Base-by-base conservation (phyloP, 1,140 invertebrate species). In the Drosophila pallidifrons region DNA sequence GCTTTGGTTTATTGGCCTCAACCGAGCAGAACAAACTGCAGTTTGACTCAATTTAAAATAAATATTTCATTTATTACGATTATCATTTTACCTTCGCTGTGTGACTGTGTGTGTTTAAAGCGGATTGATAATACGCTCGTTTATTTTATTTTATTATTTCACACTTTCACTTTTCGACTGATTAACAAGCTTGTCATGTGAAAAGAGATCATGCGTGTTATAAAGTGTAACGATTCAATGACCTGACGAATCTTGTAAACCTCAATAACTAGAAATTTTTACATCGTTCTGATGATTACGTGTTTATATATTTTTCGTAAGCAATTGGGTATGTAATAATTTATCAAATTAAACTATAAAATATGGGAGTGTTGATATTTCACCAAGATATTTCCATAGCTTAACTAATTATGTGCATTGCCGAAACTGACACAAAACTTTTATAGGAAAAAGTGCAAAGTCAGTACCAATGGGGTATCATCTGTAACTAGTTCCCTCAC, bases 1-100 rank as follows among this genome's bases (percentile, higher is more conserved):
- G 83, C 83, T 64, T 89, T 55, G 67, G 83, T 87, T 82, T 87
- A 87, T 88, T 80, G 82, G 78, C 75, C 74, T 49, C 35, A 11
- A 49, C 25, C 25, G 10, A 25, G 1, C 45, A 59, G 38, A 51
- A 45, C 20, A 5, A 10, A 11, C 35, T 38, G 35, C 35, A 38
- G 35, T 10, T 38, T 10, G 35, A n/a, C 63, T 51, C 43, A 25
- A 74, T 70, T 72, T 80, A 54, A 63, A 73, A 47, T 47, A 47
- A 47, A 47, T 47, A 38, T 38, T 38, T 38, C 35, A 55, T 73
- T 47, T 75, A 49, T 69, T 69, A 81, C 55, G 71, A 82, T 86
- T 78, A 70, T 76, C 75, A 79, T 77, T 45, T 64, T 52, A 6
- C 38, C 52, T 63, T 59, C 11, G 35, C 6, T 38, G 6, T 38